phyloP scores from a whole-genome alignment of 2,113 vertebrate species.

The Lamprologus tigripictilis region DNA sequence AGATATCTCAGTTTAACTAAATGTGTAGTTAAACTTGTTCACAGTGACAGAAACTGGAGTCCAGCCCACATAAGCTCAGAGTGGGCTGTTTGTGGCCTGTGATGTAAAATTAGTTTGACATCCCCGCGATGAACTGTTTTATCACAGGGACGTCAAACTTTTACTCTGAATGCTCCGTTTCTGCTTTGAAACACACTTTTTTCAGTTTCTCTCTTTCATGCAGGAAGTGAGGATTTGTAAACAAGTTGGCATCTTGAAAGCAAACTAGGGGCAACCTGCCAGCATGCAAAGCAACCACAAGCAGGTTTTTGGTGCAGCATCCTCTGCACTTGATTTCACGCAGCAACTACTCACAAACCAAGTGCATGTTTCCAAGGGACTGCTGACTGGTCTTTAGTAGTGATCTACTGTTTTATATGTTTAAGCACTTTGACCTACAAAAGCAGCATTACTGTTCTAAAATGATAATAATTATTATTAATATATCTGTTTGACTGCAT shows the following conservation, averaged over 20 bases:
- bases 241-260: background rate
- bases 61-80: background rate
- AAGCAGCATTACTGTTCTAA: fast-evolving
- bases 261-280: background rate
- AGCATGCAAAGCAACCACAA: background rate
- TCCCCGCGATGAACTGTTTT: background rate
- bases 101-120: background rate
- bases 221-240: background rate
- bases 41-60: background rate
- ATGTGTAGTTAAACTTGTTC: background rate
- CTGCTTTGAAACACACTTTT: background rate
- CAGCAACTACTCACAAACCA: background rate
- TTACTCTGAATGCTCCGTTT: background rate
- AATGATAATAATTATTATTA: background rate
- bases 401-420: background rate
- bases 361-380: background rate
- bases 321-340: background rate
- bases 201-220: background rate
- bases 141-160: background rate
- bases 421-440: background rate
- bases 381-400: background rate
- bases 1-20: background rate
- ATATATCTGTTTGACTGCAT: background rate
- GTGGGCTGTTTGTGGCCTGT: background rate
- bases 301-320: background rate